Evolutionary conservation across 64 coral and sea anemone genomes (phyloP).

Genomic region (Actinia tenebrosa): DNA sequence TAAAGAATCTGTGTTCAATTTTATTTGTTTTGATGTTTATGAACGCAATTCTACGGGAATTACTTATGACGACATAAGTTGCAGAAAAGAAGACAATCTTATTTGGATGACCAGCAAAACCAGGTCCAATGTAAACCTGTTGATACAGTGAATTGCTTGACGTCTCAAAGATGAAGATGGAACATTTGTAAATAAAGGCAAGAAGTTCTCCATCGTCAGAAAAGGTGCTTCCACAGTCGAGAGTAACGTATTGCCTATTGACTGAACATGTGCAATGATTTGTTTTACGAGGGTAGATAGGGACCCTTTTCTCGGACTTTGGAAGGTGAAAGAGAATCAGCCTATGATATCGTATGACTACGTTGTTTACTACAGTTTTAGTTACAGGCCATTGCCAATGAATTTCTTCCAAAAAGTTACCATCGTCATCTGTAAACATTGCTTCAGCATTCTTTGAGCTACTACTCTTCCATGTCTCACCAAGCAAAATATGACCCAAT

Average conservation of each 20-base stretch:
- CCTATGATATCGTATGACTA: neutral
- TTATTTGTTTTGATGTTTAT: too few species aligned
- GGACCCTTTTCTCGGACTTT: neutral
- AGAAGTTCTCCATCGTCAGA: constrained; percentile 1
- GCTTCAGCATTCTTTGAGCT: neutral
- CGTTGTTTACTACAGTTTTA: neutral
- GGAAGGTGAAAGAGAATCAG: neutral
- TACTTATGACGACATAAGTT: neutral
- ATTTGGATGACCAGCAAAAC: neutral
- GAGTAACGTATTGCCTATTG: neutral
- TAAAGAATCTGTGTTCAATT: too few species aligned
- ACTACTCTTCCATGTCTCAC: neutral
- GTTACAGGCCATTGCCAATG: neutral
- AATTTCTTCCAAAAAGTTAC: neutral
- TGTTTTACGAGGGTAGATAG: neutral
- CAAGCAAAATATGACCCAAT: neutral
- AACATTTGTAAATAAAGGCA: neutral
- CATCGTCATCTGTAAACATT: neutral
- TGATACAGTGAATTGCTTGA: neutral
- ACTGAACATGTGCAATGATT: neutral
- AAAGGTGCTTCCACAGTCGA: neutral
- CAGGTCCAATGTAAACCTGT: neutral
- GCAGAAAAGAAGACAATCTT: neutral
- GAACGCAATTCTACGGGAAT: neutral
- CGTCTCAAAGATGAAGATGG: neutral